Evolutionary conservation across 2,888 invertebrate species (phyloP).

Genomic region (Xestia xanthographa): DNA sequence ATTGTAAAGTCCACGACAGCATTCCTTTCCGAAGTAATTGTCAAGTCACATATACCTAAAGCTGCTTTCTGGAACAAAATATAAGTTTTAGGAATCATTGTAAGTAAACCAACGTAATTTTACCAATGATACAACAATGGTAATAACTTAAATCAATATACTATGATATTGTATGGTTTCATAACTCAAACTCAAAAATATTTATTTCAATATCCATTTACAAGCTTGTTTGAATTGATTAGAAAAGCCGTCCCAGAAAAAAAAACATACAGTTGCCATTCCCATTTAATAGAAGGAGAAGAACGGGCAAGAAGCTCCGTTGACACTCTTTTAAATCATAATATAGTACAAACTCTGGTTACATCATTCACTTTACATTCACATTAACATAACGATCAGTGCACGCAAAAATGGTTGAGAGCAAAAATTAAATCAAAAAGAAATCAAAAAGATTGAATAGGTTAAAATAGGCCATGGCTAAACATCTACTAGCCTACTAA

Average conservation of each 20-base stretch:
- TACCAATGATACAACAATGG: not conserved
- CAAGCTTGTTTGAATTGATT: not conserved
- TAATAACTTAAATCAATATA: not conserved
- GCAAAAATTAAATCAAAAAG: not conserved
- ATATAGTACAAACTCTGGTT: not conserved
- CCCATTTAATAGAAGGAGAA: no score
- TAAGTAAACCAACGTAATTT: not conserved
- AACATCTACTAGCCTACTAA: not conserved
- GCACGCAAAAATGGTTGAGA: not conserved
- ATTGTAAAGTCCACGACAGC: conserved; percentile 97
- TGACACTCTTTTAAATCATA: not conserved
- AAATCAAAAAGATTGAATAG: not conserved
- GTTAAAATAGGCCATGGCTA: not conserved
- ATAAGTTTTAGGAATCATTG: not conserved
- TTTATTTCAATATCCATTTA: not conserved
- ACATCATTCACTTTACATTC: not conserved
- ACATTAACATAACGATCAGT: no score
- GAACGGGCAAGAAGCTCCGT: not conserved
- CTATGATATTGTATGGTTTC: not conserved
- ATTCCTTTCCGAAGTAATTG: conserved; percentile 97
- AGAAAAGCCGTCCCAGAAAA: not conserved
- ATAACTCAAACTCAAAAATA: not conserved
- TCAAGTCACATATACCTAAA: conserved; percentile 97
- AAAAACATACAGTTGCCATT: no score
- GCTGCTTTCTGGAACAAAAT: conserved; percentile 94